Percentiles rank a stretch among this genome's conserved stretches.
Evolutionary conservation across 1,140 invertebrate species (phyloP).

Genomic region (Drosophila albomicans): DNA sequence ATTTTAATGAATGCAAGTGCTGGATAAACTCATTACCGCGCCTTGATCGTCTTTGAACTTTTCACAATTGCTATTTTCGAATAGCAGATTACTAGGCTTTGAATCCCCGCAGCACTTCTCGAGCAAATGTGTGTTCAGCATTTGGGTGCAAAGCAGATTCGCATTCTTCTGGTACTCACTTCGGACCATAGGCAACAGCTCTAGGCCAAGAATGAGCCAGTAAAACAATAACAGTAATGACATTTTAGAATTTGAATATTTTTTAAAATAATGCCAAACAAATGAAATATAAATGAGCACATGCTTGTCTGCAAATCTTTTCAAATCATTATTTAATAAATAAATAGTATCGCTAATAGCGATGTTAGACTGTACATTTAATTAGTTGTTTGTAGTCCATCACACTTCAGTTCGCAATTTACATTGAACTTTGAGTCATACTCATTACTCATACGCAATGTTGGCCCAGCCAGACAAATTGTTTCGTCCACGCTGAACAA

Average conservation of each 20-base stretch:
- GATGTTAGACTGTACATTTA: conserved; percentile 1
- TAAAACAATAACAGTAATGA: background rate
- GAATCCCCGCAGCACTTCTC: conserved; percentile 49
- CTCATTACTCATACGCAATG: conserved; percentile 25
- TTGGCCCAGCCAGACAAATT: conserved; percentile 5
- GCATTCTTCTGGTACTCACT: background rate
- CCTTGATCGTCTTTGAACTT: conserved; percentile 31
- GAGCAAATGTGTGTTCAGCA: conserved; percentile 28
- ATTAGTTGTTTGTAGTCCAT: background rate
- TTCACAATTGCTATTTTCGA: conserved; percentile 36
- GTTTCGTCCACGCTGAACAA: background rate
- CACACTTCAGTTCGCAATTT: background rate
- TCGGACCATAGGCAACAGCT: background rate
- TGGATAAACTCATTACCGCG: conserved; percentile 20
- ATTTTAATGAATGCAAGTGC: too few species aligned
- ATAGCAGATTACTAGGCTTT: conserved; percentile 35
- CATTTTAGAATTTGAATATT: background rate
- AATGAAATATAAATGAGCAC: background rate
- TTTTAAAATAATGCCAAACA: background rate
- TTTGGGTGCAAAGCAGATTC: conserved; percentile 27
- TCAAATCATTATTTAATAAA: background rate
- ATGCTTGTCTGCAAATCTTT: background rate
- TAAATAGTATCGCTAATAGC: background rate
- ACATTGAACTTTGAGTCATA: conserved; percentile 1
- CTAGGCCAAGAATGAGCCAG: background rate